Base-by-base conservation (phyloP, 2,888 invertebrate species). In the Rhagonycha fulva region DNA sequence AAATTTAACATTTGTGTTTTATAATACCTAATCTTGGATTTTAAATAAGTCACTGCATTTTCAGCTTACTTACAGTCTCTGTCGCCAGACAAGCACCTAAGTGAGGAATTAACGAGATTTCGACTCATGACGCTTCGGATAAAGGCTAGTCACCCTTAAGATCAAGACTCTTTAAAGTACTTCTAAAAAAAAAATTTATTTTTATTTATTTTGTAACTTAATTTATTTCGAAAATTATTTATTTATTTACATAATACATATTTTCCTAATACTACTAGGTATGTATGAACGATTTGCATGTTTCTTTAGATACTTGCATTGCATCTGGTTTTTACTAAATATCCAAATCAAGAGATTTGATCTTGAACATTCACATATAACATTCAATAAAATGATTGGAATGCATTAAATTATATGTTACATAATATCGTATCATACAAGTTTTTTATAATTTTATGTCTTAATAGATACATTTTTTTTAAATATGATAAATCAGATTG, bases 321-420 rank as follows among this genome's bases (percentile, higher is more conserved):
- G n/a, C 7, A 47, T 47, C 47, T n/a, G 47, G 47, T n/a, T 47
- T 47, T 47, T 9, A n/a, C 2, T 47, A 47, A 47, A 47, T n/a
- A 47, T 47, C 47, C 47, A 30, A 71, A 71, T 62, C 62, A 71
- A 62, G 71, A 26, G 62, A 32, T 71, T 71, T 71, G 62, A 30
- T 70, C 62, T 70, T 70, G 26, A 62, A 70, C 62, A 62, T 12
- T 71, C 32, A 62, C 62, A 32, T 62, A 19, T 30, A 62, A 24
- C 62, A 71, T 62, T 23, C 62, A 71, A 70, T 61, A 61, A 61
- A 70, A 24, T 26, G 61, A 14, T 66, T 1, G 63, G 63, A 61
- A 70, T 70, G 47, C 24, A 28, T 62, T 70, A 70, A 70, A 47
- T 70, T 62, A 61, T 26, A 19, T 70, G 11, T 62, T 70, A 61